A percentile compares a stretch with the other conserved stretches of the same genome.
phyloP scores from a whole-genome alignment of 2,797 vertebrate species.

The Hozukius guyotensis region DNA sequence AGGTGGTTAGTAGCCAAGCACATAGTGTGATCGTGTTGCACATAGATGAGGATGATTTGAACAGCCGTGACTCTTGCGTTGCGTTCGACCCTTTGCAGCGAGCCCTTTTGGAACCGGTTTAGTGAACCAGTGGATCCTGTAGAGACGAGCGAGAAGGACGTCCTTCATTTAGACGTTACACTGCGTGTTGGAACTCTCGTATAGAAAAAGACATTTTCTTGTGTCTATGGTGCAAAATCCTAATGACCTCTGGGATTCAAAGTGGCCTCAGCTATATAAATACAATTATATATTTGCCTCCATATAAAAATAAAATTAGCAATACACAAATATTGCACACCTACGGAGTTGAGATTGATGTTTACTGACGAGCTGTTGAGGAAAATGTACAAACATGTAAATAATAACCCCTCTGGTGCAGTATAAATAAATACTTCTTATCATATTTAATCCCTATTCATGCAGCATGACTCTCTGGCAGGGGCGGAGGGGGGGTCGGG shows the following conservation, averaged over 20 bases:
- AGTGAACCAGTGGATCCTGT: slow-evolving; percentile 16
- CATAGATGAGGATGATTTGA: slow-evolving; percentile 46
- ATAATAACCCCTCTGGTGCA: slow-evolving; percentile 66
- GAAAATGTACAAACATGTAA: slow-evolving; percentile 75
- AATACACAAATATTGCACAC: slow-evolving; percentile 77
- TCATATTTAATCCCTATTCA: slow-evolving; percentile 28
- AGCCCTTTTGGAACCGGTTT: slow-evolving; percentile 52
- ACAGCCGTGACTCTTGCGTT: slow-evolving; percentile 77
- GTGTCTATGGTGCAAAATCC: slow-evolving; percentile 55
- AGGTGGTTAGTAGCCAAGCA: slow-evolving; percentile 60
- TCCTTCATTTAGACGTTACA: slow-evolving; percentile 32
- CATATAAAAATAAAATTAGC: slow-evolving; percentile 82
- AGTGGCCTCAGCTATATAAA: slow-evolving; percentile 74
- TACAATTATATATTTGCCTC: slow-evolving; percentile 74
- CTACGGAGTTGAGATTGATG: slow-evolving; percentile 60
- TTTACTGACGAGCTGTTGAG: slow-evolving; percentile 53
- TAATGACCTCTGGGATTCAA: slow-evolving; percentile 56
- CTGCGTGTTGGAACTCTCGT: slow-evolving; percentile 47
- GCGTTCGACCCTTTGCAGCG: slow-evolving; percentile 48
- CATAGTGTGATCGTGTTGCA: slow-evolving; percentile 41
- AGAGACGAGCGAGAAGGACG: slow-evolving; percentile 16
- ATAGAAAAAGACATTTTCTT: slow-evolving; percentile 66
- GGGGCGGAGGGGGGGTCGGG: slow-evolving; percentile 1
- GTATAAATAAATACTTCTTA: slow-evolving; percentile 74
- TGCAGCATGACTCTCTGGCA: slow-evolving; percentile 57